Evolutionary conservation across 2,888 invertebrate species (phyloP), one percentile per base, ranked within the genome.

Genomic region (Drosophila bunnanda): DNA sequence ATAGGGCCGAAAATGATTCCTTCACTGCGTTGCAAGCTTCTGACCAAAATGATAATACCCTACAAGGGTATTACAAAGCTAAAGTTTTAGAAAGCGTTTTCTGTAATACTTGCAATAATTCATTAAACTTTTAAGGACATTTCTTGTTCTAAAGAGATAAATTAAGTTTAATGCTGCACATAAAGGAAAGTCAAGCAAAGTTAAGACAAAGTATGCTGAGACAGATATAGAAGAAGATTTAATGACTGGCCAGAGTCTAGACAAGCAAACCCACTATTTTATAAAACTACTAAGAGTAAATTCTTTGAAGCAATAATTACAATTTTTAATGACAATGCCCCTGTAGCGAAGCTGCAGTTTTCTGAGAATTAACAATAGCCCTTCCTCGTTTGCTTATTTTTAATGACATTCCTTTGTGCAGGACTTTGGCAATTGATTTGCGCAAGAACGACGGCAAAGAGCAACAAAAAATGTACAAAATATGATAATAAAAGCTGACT

Each of bases 401-500:
- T 48, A 71, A 56, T 59, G 64, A 32, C 46, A 53, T 57, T 73
- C 52, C 44, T 52, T 25, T 59, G 76, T 74, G n/a, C 64, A 43
- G 54, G 62, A 70, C 68, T 72, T 72, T 60, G 73, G 52, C 77
- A 77, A 84, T 83, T 78, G 86, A 83, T 83, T 85, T 80, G 69
- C 55, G 50, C 78, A 75, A 48, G 41, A 65, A 56, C 48, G 30
- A 76, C 43, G 61, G 62, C 66, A 77, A 74, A 69, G 55, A 77
- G 70, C 70, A 72, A 79, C 70, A 60, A 72, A 77, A 77, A 76
- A 67, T 72, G 60, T 70, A 59, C 74, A 68, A 76, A 75, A 75
- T 65, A 77, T 79, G 71, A 82, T 76, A 82, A 82, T 76, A 82
- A 75, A 77, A 75, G 66, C 73, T 50, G 74, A 79, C 75, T 34